Base-by-base conservation (phyloP, 2,888 invertebrate genomes). In the Cerastoderma edule region DNA sequence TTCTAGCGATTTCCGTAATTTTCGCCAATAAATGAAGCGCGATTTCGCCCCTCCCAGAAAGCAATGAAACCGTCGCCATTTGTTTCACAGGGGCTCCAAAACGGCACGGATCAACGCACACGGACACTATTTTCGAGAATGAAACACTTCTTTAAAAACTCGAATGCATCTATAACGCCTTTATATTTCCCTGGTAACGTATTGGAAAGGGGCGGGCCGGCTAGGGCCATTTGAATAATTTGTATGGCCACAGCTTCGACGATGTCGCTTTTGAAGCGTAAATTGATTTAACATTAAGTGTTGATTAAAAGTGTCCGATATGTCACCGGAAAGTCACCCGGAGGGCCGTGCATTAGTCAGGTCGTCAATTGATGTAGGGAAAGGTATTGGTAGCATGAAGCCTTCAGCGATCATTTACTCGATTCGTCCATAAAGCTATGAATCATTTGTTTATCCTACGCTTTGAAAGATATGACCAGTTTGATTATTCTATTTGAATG, bases 171-270 rank as follows among this genome's bases (percentile, higher is more conserved):
- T 35, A 39, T 60, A 4, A n/a, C 39, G 39, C 60, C 30, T 60
- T 60, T 60, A 60, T 60, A 60, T 60, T 60, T 24, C 60, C 60
- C 39, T 60, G 60, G 60, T 60, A 60, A 60, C 60, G 60, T 60
- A 60, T 60, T 60, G 60, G 39, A 39, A 60, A 30, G 6, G 39
- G 60, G 60, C 60, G 60, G 6, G 35, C 10, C n/a, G 27, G 39
- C 10, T 39, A 35, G 13, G 33, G 22, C 60, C 13, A 60, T 60
- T 60, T 60, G 60, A 60, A 60, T 60, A 60, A 60, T 60, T 60
- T 60, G 60, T 60, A 60, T 60, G 33, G 60, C n/a, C 60, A 60
- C 60, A 60, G 60, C 60, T 39, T 60, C 39, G 39, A 22, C 27
- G 60, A 60, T 28, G 35, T 60, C n/a, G n/a, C 24, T 19, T 60